These are phyloP conservation scores for Agrenia bidenticulata DNA, from an alignment of 2,888 invertebrate genomes.

Conservation along the genomic window DNA sequence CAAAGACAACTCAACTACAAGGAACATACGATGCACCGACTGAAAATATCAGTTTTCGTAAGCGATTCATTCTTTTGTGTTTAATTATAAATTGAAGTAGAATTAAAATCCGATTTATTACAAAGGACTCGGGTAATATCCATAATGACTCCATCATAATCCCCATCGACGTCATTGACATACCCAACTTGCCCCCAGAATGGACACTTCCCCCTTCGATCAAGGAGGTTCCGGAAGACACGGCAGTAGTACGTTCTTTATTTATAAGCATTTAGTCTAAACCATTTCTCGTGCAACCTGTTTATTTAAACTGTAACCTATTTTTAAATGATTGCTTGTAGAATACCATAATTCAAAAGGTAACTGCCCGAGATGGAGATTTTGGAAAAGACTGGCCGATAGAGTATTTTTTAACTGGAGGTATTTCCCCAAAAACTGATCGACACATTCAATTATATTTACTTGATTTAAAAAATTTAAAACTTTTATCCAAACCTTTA, in stretches of 20 bases:
- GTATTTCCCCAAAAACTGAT: neutral
- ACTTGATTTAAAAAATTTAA: neutral
- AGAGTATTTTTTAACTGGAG: neutral
- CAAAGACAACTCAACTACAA: constrained; percentile 8
- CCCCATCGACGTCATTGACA: constrained; percentile 19
- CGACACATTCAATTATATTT: too few species aligned
- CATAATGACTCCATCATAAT: constrained; percentile 6
- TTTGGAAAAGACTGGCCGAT: constrained; percentile 24
- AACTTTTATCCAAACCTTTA: neutral
- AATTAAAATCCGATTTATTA: too few species aligned
- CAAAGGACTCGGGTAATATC: constrained; percentile 10
- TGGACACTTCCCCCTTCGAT: constrained; percentile 21
- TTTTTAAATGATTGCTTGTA: neutral
- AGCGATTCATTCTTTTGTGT: neutral
- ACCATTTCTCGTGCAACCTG: neutral
- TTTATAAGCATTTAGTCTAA: neutral
- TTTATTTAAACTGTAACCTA: neutral
- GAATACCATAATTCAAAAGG: neutral
- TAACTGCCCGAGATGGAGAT: constrained; percentile 30
- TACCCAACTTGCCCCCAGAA: constrained; percentile 26
- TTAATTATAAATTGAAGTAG: neutral
- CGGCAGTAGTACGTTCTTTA: neutral
- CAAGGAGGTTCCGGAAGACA: neutral
- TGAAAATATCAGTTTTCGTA: constrained; percentile 16
- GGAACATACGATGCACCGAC: constrained; percentile 12